Conservation (phyloP, 2,888 invertebrate species). For the Monochamus alternatus region DNA sequence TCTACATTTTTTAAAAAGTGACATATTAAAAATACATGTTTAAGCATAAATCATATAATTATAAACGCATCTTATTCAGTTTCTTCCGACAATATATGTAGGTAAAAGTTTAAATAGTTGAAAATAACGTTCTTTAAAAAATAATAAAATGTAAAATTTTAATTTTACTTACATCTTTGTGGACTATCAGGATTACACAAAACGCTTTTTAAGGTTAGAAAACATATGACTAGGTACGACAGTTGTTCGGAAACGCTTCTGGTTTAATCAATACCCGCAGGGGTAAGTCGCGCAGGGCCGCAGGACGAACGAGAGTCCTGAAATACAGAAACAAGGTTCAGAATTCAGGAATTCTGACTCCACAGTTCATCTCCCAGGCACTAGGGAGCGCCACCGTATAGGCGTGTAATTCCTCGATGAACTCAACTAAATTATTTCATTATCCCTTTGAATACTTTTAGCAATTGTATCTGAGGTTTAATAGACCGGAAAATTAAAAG, state of each 20-base stretch:
- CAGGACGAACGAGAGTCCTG: neutral
- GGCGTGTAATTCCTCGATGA: constrained; percentile 52
- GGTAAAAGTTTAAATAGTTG: too few relatives aligned
- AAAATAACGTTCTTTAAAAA: too few relatives aligned
- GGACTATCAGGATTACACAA: neutral
- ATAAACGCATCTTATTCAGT: too few relatives aligned
- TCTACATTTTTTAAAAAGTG: too few relatives aligned
- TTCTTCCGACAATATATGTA: too few relatives aligned
- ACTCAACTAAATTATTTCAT: constrained; percentile 63
- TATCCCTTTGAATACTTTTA: constrained; percentile 68
- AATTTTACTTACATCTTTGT: constrained; percentile 15
- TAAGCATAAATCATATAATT: too few relatives aligned
- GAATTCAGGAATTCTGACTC: constrained; percentile 19
- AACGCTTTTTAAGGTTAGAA: constrained; percentile 11
- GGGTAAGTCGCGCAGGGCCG: constrained; percentile 13
- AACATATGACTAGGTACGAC: neutral
- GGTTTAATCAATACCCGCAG: constrained; percentile 20
- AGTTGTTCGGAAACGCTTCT: neutral
- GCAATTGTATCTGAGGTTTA: constrained; percentile 65
- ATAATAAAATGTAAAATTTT: neutral
- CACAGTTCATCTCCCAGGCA: constrained; percentile 47
- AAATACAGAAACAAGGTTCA: constrained; percentile 13
- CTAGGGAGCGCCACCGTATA: constrained; percentile 49
- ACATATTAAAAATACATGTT: too few relatives aligned
- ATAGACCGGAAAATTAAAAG: constrained; percentile 67